phyloP scores from a whole-genome alignment of 2,888 invertebrate genomes.

The Drosophila sordidapex region DNA sequence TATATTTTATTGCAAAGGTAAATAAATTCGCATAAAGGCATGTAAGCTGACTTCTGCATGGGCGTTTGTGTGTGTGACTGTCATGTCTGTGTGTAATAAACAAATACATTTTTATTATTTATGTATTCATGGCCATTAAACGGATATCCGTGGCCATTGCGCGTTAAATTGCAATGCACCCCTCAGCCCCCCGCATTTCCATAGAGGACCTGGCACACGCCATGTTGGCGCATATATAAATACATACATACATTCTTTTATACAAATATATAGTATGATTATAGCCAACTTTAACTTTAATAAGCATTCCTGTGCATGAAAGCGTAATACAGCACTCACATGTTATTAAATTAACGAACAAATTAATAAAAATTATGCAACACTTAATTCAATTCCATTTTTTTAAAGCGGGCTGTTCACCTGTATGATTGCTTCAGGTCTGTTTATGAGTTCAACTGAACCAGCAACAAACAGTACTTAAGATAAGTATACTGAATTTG shows the following conservation, averaged over 20 bases:
- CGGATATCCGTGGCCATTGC: constrained; percentile 78
- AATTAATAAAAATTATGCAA: constrained; percentile 52
- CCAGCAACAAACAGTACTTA: not conserved
- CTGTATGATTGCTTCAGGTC: not conserved
- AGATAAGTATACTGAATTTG: not conserved
- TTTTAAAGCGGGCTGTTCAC: not conserved
- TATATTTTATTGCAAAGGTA: constrained; percentile 79
- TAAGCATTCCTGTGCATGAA: constrained; percentile 17
- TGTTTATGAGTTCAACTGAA: not conserved
- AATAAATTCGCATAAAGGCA: constrained; percentile 69
- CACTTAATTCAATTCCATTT: constrained; percentile 41
- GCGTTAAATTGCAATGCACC: constrained; percentile 74
- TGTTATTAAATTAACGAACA: constrained; percentile 54
- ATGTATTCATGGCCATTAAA: constrained; percentile 82
- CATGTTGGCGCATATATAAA: not conserved
- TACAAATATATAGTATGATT: constrained; percentile 7
- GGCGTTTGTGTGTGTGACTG: constrained; percentile 21
- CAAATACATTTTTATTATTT: constrained; percentile 82
- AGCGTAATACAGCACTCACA: constrained; percentile 16
- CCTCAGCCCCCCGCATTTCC: constrained; percentile 9
- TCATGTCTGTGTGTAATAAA: constrained; percentile 67
- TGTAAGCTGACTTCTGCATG: constrained; percentile 64
- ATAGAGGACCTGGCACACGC: constrained; percentile 19
- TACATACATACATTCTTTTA: not conserved
- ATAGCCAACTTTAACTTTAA: constrained; percentile 51